Evolutionary conservation across 2,113 vertebrate genomes (phyloP), one percentile per base, ranked within the genome.

Genomic region (Chrysochloris asiatica): DNA sequence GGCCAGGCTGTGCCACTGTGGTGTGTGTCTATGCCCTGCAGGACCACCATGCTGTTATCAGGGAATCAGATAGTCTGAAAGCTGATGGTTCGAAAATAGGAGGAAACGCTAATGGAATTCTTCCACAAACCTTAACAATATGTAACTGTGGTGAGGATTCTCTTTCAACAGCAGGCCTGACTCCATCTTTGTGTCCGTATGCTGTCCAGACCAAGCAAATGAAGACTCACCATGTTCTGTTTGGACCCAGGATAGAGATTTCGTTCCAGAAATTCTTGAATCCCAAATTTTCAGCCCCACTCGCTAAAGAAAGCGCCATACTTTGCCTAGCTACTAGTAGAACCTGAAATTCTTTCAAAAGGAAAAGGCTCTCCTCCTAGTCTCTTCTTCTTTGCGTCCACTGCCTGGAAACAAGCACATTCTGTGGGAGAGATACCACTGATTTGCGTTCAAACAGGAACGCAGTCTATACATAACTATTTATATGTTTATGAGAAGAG

Each of bases 331-430:
- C 30, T 81, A 43, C 50, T 86, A 38, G 6, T 36, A 10, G 47
- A 52, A 87, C 14, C 48, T 89, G 22, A 90, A 50, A 24, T 13
- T 38, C 77, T 75, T 93, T 71, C 24, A 45, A 48, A 82, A 83
- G 41, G 2, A 78, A 76, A 88, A 48, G 59, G 24, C 1, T 81
- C n/a, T 77, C 56, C 78, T 19, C 43, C 4, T 8, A 17, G 36
- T 76, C 41, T 56, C 22, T 7, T 21, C 7, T 79, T 30, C 26
- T 6, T 30, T 26, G 5, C 12, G 12, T 12, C 54, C 47, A 76
- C 38, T 26, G 28, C 21, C 7, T 47, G 50, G 43, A 89, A 87
- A 77, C 26, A n/a, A 14, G 33, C 69, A 45, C 1, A 79, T 63
- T 90, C 30, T 22, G 1, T 61, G 45, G 16, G 38, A 88, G 81